A percentile compares a stretch with the other conserved stretches of the same genome.
Evolutionary conservation across 2,888 invertebrate genomes (phyloP).

Genomic region (Drosophila nigricruria): DNA sequence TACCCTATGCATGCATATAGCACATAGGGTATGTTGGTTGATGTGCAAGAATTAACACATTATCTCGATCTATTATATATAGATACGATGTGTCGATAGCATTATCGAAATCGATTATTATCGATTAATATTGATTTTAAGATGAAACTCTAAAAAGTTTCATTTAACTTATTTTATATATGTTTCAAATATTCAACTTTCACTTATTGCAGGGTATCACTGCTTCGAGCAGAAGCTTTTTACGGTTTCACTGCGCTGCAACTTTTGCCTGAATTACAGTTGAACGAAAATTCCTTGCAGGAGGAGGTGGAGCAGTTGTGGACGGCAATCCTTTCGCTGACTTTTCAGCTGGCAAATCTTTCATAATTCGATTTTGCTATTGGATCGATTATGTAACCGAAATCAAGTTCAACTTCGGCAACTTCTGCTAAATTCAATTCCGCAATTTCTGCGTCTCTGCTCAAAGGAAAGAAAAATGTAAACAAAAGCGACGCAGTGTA

Average conservation of each 20-base stretch:
- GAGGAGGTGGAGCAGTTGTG: too few relatives aligned
- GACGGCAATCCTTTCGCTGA: conserved; percentile 8
- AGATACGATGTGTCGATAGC: not conserved
- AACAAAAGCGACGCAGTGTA: not conserved
- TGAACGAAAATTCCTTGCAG: not conserved
- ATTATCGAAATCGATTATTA: not conserved
- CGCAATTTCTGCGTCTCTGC: conserved; percentile 3
- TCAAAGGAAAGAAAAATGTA: conserved; percentile 2
- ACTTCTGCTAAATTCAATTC: conserved; percentile 7
- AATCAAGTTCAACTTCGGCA: conserved; percentile 17
- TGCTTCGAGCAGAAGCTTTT: not conserved
- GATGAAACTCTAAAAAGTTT: not conserved
- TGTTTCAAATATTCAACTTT: not conserved
- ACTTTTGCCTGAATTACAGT: conserved; percentile 24
- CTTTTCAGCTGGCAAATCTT: conserved; percentile 33
- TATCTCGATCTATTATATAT: not conserved
- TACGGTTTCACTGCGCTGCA: conserved; percentile 19
- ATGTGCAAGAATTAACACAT: not conserved
- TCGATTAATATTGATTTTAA: not conserved
- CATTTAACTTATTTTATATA: not conserved
- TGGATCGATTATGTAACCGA: conserved; percentile 32
- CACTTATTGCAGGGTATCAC: not conserved
- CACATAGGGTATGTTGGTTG: not conserved
- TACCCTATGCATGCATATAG: not conserved
- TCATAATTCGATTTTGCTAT: conserved; percentile 43